These are phyloP conservation scores for Saguinus midas DNA, from an alignment of 2,113 vertebrate species.

Conservation along the genomic window DNA sequence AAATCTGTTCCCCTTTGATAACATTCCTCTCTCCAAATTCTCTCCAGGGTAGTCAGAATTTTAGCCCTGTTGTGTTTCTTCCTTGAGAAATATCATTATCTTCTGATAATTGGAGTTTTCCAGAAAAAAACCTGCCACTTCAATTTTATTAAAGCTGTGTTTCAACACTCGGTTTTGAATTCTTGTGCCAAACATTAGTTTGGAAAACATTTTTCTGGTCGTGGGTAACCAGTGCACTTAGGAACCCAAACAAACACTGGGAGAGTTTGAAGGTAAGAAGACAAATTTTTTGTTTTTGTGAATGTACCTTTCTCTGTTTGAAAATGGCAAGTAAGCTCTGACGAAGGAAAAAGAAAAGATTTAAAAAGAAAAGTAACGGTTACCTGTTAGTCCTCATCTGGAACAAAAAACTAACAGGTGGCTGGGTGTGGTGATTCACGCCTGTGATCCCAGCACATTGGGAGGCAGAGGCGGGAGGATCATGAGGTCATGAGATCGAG, in stretches of 20 bases:
- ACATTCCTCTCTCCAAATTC: neutral
- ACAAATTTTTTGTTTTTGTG: neutral
- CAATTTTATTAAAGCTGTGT: neutral
- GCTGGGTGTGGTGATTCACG: no score
- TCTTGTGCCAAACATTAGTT: neutral
- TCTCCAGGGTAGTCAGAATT: neutral
- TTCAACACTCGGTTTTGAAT: constrained; percentile 2
- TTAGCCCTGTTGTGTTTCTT: neutral
- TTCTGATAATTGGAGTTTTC: neutral
- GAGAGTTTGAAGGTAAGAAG: neutral
- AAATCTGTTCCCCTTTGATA: neutral
- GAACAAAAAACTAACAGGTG: no score
- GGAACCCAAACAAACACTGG: neutral
- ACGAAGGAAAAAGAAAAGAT: neutral
- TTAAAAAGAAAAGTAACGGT: neutral
- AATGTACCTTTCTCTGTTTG: neutral
- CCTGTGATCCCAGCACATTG: no score
- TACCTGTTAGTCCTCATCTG: no score
- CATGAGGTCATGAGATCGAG: no score
- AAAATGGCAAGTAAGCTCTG: neutral
- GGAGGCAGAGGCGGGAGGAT: no score
- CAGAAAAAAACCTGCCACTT: neutral
- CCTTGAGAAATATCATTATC: neutral
- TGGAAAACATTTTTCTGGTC: neutral
- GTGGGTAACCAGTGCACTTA: neutral